These are phyloP conservation scores for Trichonephila clavipes DNA, from an alignment of 1,140 invertebrate genomes.

Conservation along the genomic window DNA sequence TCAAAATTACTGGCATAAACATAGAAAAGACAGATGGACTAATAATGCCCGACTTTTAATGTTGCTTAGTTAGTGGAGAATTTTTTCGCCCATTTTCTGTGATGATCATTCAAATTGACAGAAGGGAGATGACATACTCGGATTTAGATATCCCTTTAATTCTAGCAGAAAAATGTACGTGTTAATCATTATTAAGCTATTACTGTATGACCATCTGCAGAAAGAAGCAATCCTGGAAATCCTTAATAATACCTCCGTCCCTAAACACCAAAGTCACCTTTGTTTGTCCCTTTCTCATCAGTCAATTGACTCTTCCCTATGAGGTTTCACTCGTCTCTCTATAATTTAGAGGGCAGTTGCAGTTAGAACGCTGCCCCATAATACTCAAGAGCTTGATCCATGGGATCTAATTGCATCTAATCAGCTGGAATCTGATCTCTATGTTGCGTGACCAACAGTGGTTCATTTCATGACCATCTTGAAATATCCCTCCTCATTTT, in stretches of 20 bases:
- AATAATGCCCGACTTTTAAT: not conserved
- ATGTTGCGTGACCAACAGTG: constrained; percentile 61
- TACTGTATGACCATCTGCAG: constrained; percentile 11
- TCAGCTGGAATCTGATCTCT: constrained; percentile 74
- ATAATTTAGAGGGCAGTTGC: constrained; percentile 72
- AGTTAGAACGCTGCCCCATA: not conserved
- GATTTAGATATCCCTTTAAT: not conserved
- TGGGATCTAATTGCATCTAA: constrained; percentile 75
- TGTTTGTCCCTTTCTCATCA: constrained; percentile 45
- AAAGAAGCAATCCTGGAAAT: constrained; percentile 31
- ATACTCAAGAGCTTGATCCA: constrained; percentile 28
- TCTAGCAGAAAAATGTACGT: not conserved
- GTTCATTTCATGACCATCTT: constrained; percentile 39
- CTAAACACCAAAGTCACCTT: constrained; percentile 41
- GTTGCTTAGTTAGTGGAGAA: not conserved
- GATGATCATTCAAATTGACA: not conserved
- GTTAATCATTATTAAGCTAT: constrained; percentile 38
- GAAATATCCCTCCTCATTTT: constrained; percentile 25
- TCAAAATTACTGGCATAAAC: no score
- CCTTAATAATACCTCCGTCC: constrained; percentile 52
- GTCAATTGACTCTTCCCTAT: constrained; percentile 49
- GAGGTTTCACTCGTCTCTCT: constrained; percentile 35
- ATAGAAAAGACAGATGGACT: not conserved
- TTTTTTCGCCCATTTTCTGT: not conserved
- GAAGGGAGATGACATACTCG: not conserved